These are phyloP conservation scores for Dynastes maya DNA, from an alignment of 2,888 invertebrate species.

Conservation along the genomic window DNA sequence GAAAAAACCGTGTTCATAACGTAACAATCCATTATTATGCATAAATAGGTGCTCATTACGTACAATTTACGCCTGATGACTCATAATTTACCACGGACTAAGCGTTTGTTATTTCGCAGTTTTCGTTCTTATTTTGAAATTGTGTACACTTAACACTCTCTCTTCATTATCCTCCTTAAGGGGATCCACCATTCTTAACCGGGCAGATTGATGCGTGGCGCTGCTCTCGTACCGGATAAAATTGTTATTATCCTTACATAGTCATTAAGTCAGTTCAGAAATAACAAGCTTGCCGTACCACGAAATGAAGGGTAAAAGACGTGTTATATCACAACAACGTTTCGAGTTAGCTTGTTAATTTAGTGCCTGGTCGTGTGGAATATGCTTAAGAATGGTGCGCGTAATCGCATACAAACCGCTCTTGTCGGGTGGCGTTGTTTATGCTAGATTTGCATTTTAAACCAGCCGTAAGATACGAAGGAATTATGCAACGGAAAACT, in stretches of 20 bases:
- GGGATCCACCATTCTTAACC: constrained; percentile 8
- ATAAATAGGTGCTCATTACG: constrained; percentile 14
- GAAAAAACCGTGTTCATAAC: neutral
- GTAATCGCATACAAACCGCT: constrained; percentile 18
- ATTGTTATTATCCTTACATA: constrained; percentile 32
- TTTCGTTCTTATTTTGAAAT: constrained; percentile 23
- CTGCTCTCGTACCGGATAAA: constrained; percentile 24
- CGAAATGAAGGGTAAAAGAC: constrained; percentile 31
- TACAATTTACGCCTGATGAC: constrained; percentile 26
- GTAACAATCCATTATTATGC: constrained; percentile 18
- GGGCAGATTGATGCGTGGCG: constrained; percentile 25
- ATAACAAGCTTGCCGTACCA: constrained; percentile 29
- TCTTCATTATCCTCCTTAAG: constrained; percentile 27
- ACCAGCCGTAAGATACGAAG: constrained; percentile 20
- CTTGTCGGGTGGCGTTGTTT: constrained; percentile 25
- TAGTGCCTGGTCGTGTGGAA: constrained; percentile 26
- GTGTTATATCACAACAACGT: constrained; percentile 33
- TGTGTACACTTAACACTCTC: constrained; percentile 25
- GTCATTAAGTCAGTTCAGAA: constrained; percentile 31
- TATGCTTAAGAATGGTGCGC: constrained; percentile 12
- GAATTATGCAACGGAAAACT: constrained; percentile 29
- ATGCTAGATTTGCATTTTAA: constrained; percentile 31
- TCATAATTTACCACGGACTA: constrained; percentile 25
- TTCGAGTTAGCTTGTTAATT: constrained; percentile 26
- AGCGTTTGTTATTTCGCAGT: constrained; percentile 20